These are phyloP conservation scores for Noctilio leporinus DNA, from an alignment of 2,113 vertebrate genomes.

Conservation along the genomic window DNA sequence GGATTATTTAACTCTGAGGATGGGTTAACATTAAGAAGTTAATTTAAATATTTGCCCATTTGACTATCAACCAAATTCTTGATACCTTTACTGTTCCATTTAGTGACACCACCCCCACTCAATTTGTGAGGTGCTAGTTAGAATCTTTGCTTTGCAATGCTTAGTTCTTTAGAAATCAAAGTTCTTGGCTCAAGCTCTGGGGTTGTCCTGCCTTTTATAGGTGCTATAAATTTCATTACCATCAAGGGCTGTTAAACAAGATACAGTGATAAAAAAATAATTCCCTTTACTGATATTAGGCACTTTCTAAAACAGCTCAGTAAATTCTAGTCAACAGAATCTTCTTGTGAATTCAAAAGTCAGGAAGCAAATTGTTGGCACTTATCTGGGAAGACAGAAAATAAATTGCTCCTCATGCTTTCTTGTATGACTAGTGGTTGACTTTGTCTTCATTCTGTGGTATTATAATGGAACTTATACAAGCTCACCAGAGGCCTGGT, in stretches of 20 bases:
- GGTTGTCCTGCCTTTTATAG: constrained; percentile 78
- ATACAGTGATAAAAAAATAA: constrained; percentile 80
- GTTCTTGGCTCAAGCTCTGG: constrained; percentile 74
- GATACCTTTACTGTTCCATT: not conserved
- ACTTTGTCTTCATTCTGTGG: not conserved
- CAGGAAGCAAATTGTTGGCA: constrained; percentile 50
- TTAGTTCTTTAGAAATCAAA: constrained; percentile 75
- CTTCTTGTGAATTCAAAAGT: constrained; percentile 51
- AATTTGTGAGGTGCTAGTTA: not conserved
- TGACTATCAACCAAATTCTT: not conserved
- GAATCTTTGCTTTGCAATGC: constrained; percentile 49
- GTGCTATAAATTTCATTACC: constrained; percentile 77
- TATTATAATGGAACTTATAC: constrained; percentile 42
- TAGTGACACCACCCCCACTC: not conserved
- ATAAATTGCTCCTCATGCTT: constrained; percentile 5
- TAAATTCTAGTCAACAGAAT: constrained; percentile 75
- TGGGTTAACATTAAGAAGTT: not conserved
- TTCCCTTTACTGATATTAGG: constrained; percentile 77
- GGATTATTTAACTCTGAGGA: not conserved
- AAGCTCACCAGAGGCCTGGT: constrained; percentile 44
- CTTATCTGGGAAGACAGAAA: not conserved
- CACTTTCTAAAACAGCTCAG: constrained; percentile 72
- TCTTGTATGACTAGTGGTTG: not conserved
- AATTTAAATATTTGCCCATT: not conserved
- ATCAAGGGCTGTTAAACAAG: constrained; percentile 79